Evolutionary conservation across 2,888 invertebrate genomes (phyloP), one percentile per base, ranked within the genome.

Genomic region (Punctoribates punctum): DNA sequence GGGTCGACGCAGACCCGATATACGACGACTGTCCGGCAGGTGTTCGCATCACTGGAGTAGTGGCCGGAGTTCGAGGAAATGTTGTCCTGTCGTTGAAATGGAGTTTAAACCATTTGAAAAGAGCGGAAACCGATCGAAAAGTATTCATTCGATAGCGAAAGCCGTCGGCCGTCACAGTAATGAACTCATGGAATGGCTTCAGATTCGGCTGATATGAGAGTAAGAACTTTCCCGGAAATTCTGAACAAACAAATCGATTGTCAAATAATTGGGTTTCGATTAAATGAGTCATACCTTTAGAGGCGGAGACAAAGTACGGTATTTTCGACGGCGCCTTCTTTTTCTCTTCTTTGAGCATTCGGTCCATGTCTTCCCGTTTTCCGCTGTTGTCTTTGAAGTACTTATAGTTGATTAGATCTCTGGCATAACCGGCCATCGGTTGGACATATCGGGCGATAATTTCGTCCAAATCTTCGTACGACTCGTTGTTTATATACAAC

Each of bases 101-200:
- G 84, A 95, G 94, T 83, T 99, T 99, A 85, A 99, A 99, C 97
- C 97, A 99, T 78, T 91, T 90, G 81, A 99, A 88, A 77, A 98
- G 83, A 15, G 88, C 87, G 60, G 88, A 88, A 0, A 96, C 86
- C 0, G 92, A 90, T 80, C 91, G 91, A 84, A 98, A 98, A 83
- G 91, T 88, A 82, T 94, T 91, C 79, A 91, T 90, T 29, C 98
- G 87, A 84, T 94, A 99, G 75, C 91, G 88, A 83, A 94, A 92
- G 0, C 99, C 99, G 79, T 97, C 95, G 0, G 96, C 93, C 2
- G 91, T 90, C 0, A 97, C 90, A 0, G 94, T 91, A 0, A 98
- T 88, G 83, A 91, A 97, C 84, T 99, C 99, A 85, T 97, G 96
- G 0, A 91, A 88, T 78, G 90, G 90, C 78, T 80, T 73, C 13